Conservation (phyloP, 2,113 vertebrate genomes). For the Petaurus breviceps region DNA sequence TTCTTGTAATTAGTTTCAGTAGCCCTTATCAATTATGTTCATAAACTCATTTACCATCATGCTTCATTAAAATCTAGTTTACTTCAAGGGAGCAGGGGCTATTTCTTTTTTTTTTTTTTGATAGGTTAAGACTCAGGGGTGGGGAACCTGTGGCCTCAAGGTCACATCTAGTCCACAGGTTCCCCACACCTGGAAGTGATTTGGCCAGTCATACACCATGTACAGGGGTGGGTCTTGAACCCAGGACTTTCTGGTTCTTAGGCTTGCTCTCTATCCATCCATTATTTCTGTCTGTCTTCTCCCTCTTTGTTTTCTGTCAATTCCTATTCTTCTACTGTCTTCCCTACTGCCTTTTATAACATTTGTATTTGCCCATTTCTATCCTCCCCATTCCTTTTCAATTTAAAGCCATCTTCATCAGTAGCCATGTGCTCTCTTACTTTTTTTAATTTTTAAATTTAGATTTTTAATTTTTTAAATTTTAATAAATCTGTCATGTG, state of each 20-base stretch:
- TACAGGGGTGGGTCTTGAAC: too few relatives aligned
- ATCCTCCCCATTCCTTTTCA: not conserved
- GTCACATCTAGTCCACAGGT: too few relatives aligned
- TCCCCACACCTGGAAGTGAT: not conserved
- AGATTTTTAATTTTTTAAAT: too few relatives aligned
- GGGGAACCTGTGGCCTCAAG: too few relatives aligned
- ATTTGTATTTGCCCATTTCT: not conserved
- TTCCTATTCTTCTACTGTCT: not conserved
- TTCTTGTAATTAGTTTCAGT: not conserved
- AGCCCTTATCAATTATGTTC: not conserved
- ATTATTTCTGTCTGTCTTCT: not conserved
- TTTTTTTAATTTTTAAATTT: not conserved
- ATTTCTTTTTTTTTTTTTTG: not conserved
- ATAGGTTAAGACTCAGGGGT: too few relatives aligned
- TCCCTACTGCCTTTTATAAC: too few relatives aligned
- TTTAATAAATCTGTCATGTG: not conserved
- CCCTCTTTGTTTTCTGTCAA: not conserved
- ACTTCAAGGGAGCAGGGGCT: not conserved
- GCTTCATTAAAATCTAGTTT: not conserved
- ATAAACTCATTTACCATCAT: not conserved
- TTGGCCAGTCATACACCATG: not conserved
- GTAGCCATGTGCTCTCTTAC: not conserved
- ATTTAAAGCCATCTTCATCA: too few relatives aligned
- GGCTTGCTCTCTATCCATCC: not conserved
- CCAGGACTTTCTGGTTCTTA: not conserved